A percentile compares a stretch with the other conserved stretches of the same genome.
Evolutionary conservation across 2,888 invertebrate genomes (phyloP).

Genomic region (Tenthredo distinguenda): DNA sequence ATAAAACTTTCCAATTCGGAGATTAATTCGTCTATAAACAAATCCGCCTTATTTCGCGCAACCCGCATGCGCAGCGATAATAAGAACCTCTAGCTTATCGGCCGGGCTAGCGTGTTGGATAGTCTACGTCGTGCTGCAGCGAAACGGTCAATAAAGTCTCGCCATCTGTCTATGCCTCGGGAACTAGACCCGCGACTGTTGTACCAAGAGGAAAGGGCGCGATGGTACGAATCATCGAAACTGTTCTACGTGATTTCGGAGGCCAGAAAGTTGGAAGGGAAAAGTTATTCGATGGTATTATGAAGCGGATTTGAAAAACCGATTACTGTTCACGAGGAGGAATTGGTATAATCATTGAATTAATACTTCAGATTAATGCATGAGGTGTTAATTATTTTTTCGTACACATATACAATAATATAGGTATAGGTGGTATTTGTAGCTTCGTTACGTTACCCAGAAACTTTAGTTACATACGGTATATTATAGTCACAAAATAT

Average conservation of each 20-base stretch:
- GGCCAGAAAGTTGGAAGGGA: not conserved
- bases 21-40: not conserved
- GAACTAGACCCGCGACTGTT: not conserved
- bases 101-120: not conserved
- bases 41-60: not conserved
- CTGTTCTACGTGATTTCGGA: not conserved
- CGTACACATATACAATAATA: not conserved
- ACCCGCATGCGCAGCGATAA: not conserved
- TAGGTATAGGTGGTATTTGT: not conserved
- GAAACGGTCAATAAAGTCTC: not conserved
- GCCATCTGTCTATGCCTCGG: not conserved
- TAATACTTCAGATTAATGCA: not conserved
- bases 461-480: not conserved
- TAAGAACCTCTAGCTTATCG: not conserved
- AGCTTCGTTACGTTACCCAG: not conserved
- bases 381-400: not conserved
- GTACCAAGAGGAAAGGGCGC: not conserved
- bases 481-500: constrained; percentile 3
- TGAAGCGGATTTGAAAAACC: not conserved
- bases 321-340: not conserved
- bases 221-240: not conserved
- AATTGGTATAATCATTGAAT: not conserved
- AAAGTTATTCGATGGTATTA: too few relatives aligned
- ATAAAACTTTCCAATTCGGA: not conserved
- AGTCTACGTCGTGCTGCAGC: not conserved